Evolutionary conservation across 2,113 vertebrate species (phyloP), one percentile per base, ranked within the genome.

Genomic region (Narcine bancroftii): DNA sequence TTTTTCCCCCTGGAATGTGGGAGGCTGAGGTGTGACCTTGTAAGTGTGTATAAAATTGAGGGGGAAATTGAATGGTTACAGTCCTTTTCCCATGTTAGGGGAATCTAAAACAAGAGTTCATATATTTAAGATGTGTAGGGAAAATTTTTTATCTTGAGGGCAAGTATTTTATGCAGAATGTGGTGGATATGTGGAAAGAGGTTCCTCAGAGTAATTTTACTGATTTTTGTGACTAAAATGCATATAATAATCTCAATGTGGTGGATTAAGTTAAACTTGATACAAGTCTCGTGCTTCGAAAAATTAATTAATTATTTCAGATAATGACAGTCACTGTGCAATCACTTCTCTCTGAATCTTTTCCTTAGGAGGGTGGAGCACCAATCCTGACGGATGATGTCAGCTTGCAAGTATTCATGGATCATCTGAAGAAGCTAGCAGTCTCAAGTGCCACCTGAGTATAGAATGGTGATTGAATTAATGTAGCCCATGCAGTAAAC

Each of bases 341-440:
- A 47, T 69, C 71, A 29, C 13, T 69, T 11, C 53, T 69, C 26
- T 69, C 10, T 91, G 85, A 69, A 89, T 42, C 63, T 65, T 93
- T 93, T 60, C 72, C 93, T 0, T 92, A 99, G 98, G 98, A 99
- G 94, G 98, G 97, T n/a, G 98, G 98, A 93, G 97, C 98, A 66
- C 98, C 98, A 2, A 99, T 99, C 95, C 97, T 99, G 92, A 99
- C 98, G 0, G 98, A 99, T 87, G 98, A 99, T 77, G 98, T 99
- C 94, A 99, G 98, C 93, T 96, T 99, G 93, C 98, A 99, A 95
- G 98, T 99, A 71, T 99, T 99, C 93, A 99, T 99, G 98, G 98
- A 99, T 95, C 98, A 99, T 94, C 96, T 99, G 95, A 99, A 99
- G 96, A 99, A 99, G 94, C 96, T 99, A 0, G 98, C 98, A 2